Evolutionary conservation across 2,113 vertebrate genomes (phyloP).

Genomic region (Aptenodytes patagonicus): DNA sequence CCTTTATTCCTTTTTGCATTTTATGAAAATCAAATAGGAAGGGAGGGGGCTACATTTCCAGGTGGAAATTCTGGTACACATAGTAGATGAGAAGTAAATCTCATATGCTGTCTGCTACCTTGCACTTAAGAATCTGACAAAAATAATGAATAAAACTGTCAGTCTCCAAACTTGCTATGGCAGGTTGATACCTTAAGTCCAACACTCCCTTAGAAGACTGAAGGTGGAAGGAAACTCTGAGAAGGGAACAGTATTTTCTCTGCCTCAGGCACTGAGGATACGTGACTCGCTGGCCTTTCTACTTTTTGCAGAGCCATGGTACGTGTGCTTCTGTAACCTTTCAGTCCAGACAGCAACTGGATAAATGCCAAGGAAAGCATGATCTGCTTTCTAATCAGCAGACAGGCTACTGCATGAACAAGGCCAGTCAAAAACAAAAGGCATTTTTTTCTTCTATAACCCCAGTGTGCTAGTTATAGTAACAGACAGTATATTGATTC

Average conservation of each 20-base stretch:
- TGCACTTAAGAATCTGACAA: not conserved
- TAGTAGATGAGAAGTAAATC: not conserved
- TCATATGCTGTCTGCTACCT: not conserved
- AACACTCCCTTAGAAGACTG: not conserved
- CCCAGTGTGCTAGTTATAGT: not conserved
- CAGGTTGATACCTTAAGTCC: not conserved
- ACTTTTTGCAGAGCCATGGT: not conserved
- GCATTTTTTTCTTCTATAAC: not conserved
- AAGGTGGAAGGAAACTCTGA: not conserved
- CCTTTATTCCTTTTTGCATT: not conserved
- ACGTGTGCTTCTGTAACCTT: conserved; percentile 25
- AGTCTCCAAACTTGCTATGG: not conserved
- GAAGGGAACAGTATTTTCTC: conserved; percentile 12
- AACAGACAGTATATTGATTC: not conserved
- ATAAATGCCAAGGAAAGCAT: conserved; percentile 41
- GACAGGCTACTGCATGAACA: not conserved
- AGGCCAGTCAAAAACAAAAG: conserved; percentile 5
- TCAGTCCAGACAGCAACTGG: conserved; percentile 27
- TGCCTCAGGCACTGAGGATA: not conserved
- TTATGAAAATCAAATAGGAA: not conserved
- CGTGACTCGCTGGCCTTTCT: not conserved
- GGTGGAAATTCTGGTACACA: not conserved
- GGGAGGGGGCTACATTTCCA: not conserved
- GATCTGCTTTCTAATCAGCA: conserved; percentile 43
- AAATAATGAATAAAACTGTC: not conserved